Evolutionary conservation across 2,888 invertebrate genomes (phyloP).

Genomic region (Dyspetes luteomarginatus): DNA sequence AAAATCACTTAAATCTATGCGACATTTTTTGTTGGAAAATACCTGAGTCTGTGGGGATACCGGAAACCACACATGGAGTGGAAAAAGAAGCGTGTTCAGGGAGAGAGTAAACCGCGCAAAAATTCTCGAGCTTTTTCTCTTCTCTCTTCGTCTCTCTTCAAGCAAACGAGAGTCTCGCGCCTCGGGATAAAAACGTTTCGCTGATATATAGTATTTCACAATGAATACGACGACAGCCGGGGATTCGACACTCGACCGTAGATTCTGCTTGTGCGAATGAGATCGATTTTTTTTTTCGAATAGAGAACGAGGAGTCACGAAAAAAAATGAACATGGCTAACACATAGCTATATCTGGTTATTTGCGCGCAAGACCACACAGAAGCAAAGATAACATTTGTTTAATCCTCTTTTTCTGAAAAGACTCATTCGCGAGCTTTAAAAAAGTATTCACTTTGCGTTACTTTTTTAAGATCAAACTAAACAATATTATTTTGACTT

Average conservation of each 20-base stretch:
- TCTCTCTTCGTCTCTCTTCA: too few species aligned
- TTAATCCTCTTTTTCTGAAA: background rate
- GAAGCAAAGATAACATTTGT: slow-evolving; percentile 12
- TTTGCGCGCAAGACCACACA: slow-evolving; percentile 15
- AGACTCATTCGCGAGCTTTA: background rate
- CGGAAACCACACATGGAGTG: slow-evolving; percentile 6
- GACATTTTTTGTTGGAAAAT: slow-evolving; percentile 31
- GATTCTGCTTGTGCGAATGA: slow-evolving; percentile 52
- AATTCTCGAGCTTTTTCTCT: background rate
- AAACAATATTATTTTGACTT: too few species aligned
- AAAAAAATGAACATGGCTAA: slow-evolving; percentile 42
- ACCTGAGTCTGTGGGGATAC: slow-evolving; percentile 3
- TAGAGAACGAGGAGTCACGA: slow-evolving; percentile 54
- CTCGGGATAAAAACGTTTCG: slow-evolving; percentile 52
- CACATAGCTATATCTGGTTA: slow-evolving; percentile 9
- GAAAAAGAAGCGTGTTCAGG: slow-evolving; percentile 30
- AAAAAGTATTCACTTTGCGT: background rate
- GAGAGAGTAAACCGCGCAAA: background rate
- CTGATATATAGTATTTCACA: slow-evolving; percentile 53
- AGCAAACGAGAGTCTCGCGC: background rate
- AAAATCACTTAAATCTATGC: slow-evolving; percentile 58
- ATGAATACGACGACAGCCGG: slow-evolving; percentile 49
- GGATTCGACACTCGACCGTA: slow-evolving; percentile 54
- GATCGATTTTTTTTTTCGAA: slow-evolving; percentile 35
- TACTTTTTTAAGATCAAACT: background rate